Percentiles rank a stretch among this genome's conserved stretches.
Conservation (phyloP, 2,797 vertebrate species). For the Chrysocyon brachyurus region DNA sequence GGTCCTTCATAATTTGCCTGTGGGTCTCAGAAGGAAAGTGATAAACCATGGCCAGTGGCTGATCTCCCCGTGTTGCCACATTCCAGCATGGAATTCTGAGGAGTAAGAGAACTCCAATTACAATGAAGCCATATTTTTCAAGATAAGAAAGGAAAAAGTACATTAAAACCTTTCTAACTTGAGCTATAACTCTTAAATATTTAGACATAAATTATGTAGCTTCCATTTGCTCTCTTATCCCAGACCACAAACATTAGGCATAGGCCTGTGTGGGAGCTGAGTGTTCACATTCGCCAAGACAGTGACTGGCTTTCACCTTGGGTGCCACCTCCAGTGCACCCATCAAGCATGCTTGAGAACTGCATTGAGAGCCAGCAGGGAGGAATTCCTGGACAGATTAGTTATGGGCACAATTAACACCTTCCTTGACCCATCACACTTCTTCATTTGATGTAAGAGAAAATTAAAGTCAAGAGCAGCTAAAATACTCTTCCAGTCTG, state of each 20-base stretch:
- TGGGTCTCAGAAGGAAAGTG: background rate
- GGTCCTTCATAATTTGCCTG: background rate
- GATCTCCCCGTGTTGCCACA: background rate
- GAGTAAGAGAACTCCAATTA: background rate
- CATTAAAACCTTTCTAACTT: background rate
- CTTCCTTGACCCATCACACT: background rate
- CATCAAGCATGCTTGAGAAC: background rate
- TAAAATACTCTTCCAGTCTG: background rate
- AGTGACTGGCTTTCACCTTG: background rate
- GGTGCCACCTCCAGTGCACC: background rate
- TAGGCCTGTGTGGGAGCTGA: background rate
- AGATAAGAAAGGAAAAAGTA: background rate
- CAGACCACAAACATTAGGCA: background rate
- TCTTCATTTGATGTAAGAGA: background rate
- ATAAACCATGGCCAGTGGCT: background rate
- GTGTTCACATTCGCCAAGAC: background rate
- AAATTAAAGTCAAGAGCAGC: background rate
- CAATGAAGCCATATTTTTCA: slow-evolving; percentile 1
- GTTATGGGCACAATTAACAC: background rate
- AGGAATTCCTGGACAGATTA: background rate
- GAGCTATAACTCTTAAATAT: slow-evolving; percentile 56
- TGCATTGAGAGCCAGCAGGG: background rate
- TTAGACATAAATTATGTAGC: background rate
- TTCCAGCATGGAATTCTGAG: background rate
- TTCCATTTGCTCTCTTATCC: background rate